Base-by-base conservation (phyloP, 1,140 invertebrate genomes). In the Heliconius eleuchia region DNA sequence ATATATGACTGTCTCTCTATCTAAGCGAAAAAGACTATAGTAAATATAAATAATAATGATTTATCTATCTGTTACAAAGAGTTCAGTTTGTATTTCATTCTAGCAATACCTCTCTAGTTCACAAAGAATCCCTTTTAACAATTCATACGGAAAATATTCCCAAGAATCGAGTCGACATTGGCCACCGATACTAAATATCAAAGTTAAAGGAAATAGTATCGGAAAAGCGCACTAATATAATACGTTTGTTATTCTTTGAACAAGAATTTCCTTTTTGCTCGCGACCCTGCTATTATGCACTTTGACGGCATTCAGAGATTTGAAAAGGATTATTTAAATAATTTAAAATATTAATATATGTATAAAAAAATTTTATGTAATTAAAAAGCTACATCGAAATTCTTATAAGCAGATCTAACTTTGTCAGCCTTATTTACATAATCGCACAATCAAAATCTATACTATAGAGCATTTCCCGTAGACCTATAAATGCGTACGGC, bases 181-280 rank as follows among this genome's bases (percentile, higher is more conserved):
- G 60, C 30, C 23, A 66, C 60, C 11, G 23, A 66, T 27, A 30
- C 23, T 66, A 27, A 66, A 66, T 66, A 66, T 27, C 23, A 8
- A 57, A 23, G 55, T 23, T n/a, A 66, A 66, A 66, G 23, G 11
- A 66, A 66, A 30, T 13, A 16, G 23, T 13, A 66, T 66, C 11
- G 60, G 60, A 66, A 27, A 66, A 66, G 60, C 60, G 13, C 30
- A 66, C 27, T 66, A 30, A 66, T 66, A 66, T 5, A 66, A 66
- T 66, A 30, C 60, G 23, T 66, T 66, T 66, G 23, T 66, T 27
- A 30, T 30, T 66, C 27, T 27, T 66, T 66, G 60, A 66, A 66
- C 60, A 66, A 66, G 60, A 66, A 16, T 66, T 66, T 27, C 60
- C 23, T 66, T 66, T 66, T 66, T 66, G 23, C 60, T 30, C 1